A percentile compares a stretch with the other conserved stretches of the same genome.
Evolutionary conservation across 2,888 invertebrate genomes (phyloP).

Genomic region (Pammene fasciana): DNA sequence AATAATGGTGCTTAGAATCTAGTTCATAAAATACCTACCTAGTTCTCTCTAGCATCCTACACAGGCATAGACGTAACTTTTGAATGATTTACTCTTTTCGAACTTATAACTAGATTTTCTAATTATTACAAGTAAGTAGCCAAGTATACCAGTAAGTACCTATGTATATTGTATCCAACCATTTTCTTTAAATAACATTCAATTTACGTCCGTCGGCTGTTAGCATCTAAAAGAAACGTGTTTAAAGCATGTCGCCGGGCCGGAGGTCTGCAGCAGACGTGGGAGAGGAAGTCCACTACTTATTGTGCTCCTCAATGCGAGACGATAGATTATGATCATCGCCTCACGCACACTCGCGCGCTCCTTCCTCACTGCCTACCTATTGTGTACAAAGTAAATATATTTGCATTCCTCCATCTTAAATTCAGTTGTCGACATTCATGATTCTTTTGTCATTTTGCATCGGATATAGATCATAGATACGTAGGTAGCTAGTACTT

Average conservation of each 20-base stretch:
- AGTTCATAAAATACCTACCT: too few relatives aligned
- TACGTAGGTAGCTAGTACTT: not conserved
- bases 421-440: constrained; percentile 1
- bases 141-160: too few relatives aligned
- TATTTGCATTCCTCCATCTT: constrained; percentile 24
- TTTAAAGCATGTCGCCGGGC: constrained; percentile 52
- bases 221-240: constrained; percentile 29
- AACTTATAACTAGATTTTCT: too few relatives aligned
- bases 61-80: too few relatives aligned
- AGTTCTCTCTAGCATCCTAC: too few relatives aligned
- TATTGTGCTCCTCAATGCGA: constrained; percentile 82
- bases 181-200: too few relatives aligned
- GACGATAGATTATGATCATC: constrained; percentile 68
- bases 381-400: not conserved
- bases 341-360: constrained; percentile 41
- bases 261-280: constrained; percentile 76
- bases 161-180: too few relatives aligned
- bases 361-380: constrained; percentile 7
- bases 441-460: constrained; percentile 23
- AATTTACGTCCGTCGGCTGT: too few relatives aligned
- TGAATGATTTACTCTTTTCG: too few relatives aligned
- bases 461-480: not conserved
- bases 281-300: constrained; percentile 81
- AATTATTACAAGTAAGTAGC: too few relatives aligned
- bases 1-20: too few relatives aligned